phyloP scores from a whole-genome alignment of 64 coral and sea anemone genomes.

The Montipora efflorescens region DNA sequence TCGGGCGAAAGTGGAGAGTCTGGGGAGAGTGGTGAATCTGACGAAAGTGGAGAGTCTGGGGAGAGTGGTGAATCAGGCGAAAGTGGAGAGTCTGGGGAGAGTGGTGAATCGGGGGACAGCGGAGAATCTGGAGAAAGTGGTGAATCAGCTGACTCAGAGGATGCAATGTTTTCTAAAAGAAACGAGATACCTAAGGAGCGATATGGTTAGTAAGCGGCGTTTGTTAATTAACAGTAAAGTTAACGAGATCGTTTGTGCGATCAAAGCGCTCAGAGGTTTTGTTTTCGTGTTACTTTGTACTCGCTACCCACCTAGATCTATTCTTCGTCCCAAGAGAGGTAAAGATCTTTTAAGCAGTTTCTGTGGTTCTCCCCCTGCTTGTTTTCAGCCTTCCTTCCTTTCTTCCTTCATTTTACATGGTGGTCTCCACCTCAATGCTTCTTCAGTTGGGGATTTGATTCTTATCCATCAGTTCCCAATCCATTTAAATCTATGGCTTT shows the following conservation, averaged over 20 bases:
- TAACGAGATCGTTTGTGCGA: not conserved
- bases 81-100: constrained; percentile 53
- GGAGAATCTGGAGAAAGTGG: constrained; percentile 6
- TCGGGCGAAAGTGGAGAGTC: constrained; percentile 53
- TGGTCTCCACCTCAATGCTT: too few relatives aligned
- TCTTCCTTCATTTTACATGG: too few relatives aligned
- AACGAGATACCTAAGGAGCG: constrained; percentile 31
- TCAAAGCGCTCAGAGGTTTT: not conserved
- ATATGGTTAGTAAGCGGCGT: not conserved
- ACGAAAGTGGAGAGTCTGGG: constrained; percentile 4
- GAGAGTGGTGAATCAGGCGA: constrained; percentile 47
- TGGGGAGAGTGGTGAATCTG: constrained; percentile 28
- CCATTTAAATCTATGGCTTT: too few relatives aligned
- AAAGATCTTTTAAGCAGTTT: too few relatives aligned
- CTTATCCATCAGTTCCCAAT: too few relatives aligned
- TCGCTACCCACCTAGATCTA: too few relatives aligned
- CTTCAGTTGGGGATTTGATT: too few relatives aligned
- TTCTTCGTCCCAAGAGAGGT: too few relatives aligned
- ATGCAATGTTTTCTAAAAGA: constrained; percentile 37
- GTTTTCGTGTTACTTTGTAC: too few relatives aligned
- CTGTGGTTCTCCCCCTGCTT: too few relatives aligned
- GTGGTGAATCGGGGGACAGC: constrained; percentile 45
- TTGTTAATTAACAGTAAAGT: not conserved
- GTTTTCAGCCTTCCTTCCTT: too few relatives aligned
- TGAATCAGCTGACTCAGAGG: constrained; percentile 36